phyloP scores from a whole-genome alignment of 2,888 invertebrate genomes.

The Drosophila neotestacea region DNA sequence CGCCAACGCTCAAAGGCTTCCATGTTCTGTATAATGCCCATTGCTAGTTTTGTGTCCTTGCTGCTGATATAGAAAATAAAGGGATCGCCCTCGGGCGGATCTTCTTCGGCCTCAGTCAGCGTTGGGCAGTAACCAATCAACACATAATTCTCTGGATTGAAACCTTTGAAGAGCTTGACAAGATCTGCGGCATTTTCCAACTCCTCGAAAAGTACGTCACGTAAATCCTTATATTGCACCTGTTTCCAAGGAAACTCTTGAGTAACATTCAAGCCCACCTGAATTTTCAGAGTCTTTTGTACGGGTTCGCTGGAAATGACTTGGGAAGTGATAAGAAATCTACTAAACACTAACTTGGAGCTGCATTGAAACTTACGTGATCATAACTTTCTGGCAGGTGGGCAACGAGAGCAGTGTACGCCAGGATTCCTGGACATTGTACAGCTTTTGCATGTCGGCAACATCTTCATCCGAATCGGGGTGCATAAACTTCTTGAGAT shows the following conservation, averaged over 20 bases:
- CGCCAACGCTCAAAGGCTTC: conserved; percentile 85
- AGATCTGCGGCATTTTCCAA: conserved; percentile 85
- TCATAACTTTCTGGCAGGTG: conserved; percentile 73
- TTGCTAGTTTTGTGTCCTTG: conserved; percentile 85
- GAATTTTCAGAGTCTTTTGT: conserved; percentile 86
- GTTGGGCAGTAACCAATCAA: conserved; percentile 90
- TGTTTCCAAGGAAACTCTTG: conserved; percentile 91
- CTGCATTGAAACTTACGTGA: conserved; percentile 57
- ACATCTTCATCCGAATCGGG: conserved; percentile 75
- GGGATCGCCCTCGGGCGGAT: conserved; percentile 88
- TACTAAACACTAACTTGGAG: no score
- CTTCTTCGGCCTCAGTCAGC: conserved; percentile 85
- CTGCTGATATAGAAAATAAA: conserved; percentile 89
- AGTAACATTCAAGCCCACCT: conserved; percentile 89
- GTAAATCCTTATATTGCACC: conserved; percentile 87
- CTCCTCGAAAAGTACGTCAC: conserved; percentile 87
- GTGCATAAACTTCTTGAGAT: conserved; percentile 63
- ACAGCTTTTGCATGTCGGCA: conserved; percentile 49
- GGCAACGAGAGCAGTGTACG: conserved; percentile 67
- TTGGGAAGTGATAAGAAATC: no score
- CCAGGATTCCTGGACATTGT: conserved; percentile 77
- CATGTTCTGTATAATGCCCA: conserved; percentile 86
- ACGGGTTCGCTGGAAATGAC: conserved; percentile 37
- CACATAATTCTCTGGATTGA: conserved; percentile 84
- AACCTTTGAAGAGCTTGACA: conserved; percentile 84